phyloP scores from a whole-genome alignment of 2,888 invertebrate species.

The Hypolimnas misippus region DNA sequence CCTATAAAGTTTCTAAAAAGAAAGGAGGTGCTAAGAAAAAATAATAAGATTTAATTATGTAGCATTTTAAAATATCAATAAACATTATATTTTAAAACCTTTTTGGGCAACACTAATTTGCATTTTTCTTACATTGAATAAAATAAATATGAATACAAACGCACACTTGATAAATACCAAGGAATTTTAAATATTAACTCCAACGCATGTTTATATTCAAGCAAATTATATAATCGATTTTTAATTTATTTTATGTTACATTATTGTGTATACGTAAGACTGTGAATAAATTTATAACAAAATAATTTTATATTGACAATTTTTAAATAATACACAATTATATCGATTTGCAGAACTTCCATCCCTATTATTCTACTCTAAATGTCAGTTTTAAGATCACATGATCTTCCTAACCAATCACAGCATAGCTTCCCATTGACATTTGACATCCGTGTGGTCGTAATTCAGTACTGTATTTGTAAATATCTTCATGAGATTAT shows the following conservation, averaged over 20 bases:
- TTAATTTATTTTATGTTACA: too few species aligned
- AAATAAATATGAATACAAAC: too few species aligned
- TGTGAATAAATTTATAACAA: too few species aligned
- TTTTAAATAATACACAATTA: background rate
- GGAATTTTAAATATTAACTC: too few species aligned
- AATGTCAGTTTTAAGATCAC: slow-evolving; percentile 63
- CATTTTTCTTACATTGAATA: too few species aligned
- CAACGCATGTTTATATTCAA: too few species aligned
- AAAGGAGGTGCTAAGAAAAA: slow-evolving; percentile 45
- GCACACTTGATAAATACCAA: too few species aligned
- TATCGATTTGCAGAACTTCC: slow-evolving; percentile 7
- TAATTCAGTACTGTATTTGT: slow-evolving; percentile 4
- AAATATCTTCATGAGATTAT: slow-evolving; percentile 45
- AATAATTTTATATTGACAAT: too few species aligned
- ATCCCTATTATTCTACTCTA: slow-evolving; percentile 51
- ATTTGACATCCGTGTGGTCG: slow-evolving; percentile 7
- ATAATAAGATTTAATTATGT: slow-evolving; percentile 26
- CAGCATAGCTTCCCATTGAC: slow-evolving; percentile 22
- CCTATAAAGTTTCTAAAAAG: slow-evolving; percentile 56
- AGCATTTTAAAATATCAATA: background rate
- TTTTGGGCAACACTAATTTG: too few species aligned
- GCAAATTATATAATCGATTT: too few species aligned
- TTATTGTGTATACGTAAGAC: too few species aligned
- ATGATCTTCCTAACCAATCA: slow-evolving; percentile 55
- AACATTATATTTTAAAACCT: too few species aligned